phyloP scores from a whole-genome alignment of 1,140 invertebrate species.

The Drosophila pseudoananassae region DNA sequence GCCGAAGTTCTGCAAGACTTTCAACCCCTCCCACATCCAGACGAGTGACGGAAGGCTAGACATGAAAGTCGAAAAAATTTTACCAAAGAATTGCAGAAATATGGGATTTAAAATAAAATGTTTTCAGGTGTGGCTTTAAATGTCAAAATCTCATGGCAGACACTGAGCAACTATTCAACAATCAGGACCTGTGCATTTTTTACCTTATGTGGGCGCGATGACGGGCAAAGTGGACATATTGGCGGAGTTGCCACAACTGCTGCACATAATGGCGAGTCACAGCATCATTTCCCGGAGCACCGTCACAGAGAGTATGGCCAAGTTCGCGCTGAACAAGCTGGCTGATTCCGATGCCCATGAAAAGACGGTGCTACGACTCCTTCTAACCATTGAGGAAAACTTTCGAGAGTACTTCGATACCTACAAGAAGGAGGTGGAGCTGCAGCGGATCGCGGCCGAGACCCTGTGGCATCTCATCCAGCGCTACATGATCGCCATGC shows the following conservation, averaged over 20 bases:
- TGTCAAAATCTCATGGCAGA: neutral
- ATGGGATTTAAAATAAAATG: no score
- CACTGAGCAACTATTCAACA: neutral
- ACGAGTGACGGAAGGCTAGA: no score
- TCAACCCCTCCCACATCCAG: no score
- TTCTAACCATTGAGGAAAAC: conserved; percentile 44
- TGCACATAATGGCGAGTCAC: conserved; percentile 11
- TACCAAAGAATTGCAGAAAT: no score
- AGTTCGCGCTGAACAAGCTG: neutral
- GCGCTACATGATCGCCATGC: conserved; percentile 23
- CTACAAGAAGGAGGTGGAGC: conserved; percentile 34
- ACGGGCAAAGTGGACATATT: neutral
- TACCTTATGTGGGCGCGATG: neutral
- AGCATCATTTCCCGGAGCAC: neutral
- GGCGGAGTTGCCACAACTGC: neutral
- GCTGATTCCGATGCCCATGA: neutral
- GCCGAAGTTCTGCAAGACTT: neutral
- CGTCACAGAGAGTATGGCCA: conserved; percentile 9
- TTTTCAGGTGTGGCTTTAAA: no score
- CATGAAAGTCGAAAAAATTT: no score
- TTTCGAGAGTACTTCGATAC: conserved; percentile 29
- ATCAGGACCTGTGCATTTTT: neutral
- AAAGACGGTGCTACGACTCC: conserved; percentile 1
- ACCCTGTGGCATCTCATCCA: conserved; percentile 41
- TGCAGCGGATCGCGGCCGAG: conserved; percentile 53